Base-by-base conservation (phyloP, 92 coral and sea anemone species). In the Porites divaricata region DNA sequence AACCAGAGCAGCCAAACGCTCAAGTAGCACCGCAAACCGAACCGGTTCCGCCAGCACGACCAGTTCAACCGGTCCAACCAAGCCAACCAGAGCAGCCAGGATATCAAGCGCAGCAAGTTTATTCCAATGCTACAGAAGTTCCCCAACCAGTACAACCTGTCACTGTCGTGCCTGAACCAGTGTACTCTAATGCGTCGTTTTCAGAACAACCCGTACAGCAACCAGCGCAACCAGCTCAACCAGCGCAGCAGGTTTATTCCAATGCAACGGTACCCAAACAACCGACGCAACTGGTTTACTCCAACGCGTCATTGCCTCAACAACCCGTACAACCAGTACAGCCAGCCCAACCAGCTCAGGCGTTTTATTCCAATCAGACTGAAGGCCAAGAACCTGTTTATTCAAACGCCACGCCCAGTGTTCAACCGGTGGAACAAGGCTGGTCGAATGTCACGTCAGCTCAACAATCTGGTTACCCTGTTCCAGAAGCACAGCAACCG, bases 361-460 rank as follows among this genome's bases (percentile, higher is more conserved):
- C 54, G 23, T 51, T 12, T 8, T 76, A 45, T 64, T 26, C 68
- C 56, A 80, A 69, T 57, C 49, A 28, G 9, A 19, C 85, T 0
- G 19, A 24, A 45, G 21, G 57, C 51, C 86, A 59, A 21, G 79
- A 82, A 23, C 86, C 86, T 59, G 79, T 48, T 22, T 58, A 20
- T 59, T 70, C 79, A 48, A 61, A 71, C 21, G 63, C 85, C 1
- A 41, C 9, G 28, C 10, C 67, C 16, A 54, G 59, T 54, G 72
- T 72, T 26, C 86, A 73, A 63, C 41, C 63, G 7, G 79, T 82
- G 72, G 59, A 54, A 54, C 59, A 54, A 54, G 59, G 12, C 14
- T 72, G 23, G 19, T 82, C 61, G 0, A 82, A 82, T 50, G 72
- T 16, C 26, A 59, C 86, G 15, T n/a, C 71, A 12, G 78, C 86